Evolutionary conservation across 2,113 vertebrate genomes (phyloP).

Genomic region (Thamnaconus septentrionalis): DNA sequence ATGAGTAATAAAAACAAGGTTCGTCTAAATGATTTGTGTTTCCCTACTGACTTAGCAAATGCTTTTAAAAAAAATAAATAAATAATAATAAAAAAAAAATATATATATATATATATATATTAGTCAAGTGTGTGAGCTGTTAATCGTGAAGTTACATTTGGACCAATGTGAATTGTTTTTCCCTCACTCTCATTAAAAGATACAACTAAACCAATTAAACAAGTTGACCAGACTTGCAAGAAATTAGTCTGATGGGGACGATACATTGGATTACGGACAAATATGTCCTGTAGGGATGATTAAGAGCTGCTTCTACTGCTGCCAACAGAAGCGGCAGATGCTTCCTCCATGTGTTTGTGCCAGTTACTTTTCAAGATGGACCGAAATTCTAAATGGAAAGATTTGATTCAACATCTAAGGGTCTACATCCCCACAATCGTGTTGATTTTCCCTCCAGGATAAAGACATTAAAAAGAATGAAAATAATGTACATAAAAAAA

Average conservation of each 20-base stretch:
- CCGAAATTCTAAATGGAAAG: slow-evolving; percentile 15
- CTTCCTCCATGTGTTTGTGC: slow-evolving; percentile 40
- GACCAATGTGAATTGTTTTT: too few relatives aligned
- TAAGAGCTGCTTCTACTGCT: slow-evolving; percentile 25
- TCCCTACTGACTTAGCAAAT: background rate
- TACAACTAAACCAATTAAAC: slow-evolving; percentile 7
- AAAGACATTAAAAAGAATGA: too few relatives aligned
- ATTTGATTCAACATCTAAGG: too few relatives aligned
- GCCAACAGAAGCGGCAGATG: slow-evolving; percentile 50
- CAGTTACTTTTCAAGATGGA: slow-evolving; percentile 32
- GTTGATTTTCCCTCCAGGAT: too few relatives aligned
- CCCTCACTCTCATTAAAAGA: too few relatives aligned
- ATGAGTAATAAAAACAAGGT: slow-evolving; percentile 56
- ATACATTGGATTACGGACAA: slow-evolving; percentile 31
- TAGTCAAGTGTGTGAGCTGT: too few relatives aligned
- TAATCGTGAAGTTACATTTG: too few relatives aligned
- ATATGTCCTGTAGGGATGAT: slow-evolving; percentile 40
- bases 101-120: too few relatives aligned
- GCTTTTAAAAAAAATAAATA: too few relatives aligned
- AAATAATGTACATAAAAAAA: too few relatives aligned
- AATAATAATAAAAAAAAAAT: too few relatives aligned
- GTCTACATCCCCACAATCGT: too few relatives aligned
- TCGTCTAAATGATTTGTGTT: background rate
- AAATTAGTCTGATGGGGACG: slow-evolving; percentile 38
- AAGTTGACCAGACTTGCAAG: slow-evolving; percentile 3